A percentile compares a stretch with the other conserved stretches of the same genome.
Evolutionary conservation across 2,888 invertebrate species (phyloP).

Genomic region (Amphiduros pacificus): DNA sequence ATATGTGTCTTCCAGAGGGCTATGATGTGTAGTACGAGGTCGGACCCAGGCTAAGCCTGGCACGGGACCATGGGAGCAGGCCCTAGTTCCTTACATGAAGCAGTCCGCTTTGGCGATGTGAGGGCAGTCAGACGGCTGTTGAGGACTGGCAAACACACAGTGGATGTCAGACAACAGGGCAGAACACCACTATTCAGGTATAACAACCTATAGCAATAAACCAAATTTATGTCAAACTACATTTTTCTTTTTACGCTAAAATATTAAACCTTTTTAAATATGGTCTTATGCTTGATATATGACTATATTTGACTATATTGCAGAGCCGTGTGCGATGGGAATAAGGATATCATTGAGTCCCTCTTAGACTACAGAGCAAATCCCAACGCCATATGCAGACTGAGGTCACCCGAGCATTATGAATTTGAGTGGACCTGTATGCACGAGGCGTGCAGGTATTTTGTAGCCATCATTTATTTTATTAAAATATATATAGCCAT

Average conservation of each 20-base stretch:
- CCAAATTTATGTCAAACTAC: background rate
- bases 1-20: too few species aligned
- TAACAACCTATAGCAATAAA: background rate
- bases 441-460: slow-evolving; percentile 18
- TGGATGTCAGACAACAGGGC: background rate
- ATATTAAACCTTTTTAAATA: too few species aligned
- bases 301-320: too few species aligned
- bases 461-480: background rate
- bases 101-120: background rate
- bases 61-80: background rate
- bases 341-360: background rate
- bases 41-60: background rate
- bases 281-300: too few species aligned
- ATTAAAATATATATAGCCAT: too few species aligned
- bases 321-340: slow-evolving; percentile 2
- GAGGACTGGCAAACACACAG: background rate
- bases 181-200: background rate
- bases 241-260: too few species aligned
- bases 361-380: slow-evolving; percentile 14
- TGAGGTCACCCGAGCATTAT: slow-evolving; percentile 1
- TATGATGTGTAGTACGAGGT: background rate
- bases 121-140: background rate
- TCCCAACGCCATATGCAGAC: slow-evolving; percentile 11
- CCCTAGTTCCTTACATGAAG: background rate
- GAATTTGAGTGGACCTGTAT: slow-evolving; percentile 14